These are phyloP conservation scores for Aphidius colemani DNA, from an alignment of 2,888 invertebrate species.

Conservation along the genomic window DNA sequence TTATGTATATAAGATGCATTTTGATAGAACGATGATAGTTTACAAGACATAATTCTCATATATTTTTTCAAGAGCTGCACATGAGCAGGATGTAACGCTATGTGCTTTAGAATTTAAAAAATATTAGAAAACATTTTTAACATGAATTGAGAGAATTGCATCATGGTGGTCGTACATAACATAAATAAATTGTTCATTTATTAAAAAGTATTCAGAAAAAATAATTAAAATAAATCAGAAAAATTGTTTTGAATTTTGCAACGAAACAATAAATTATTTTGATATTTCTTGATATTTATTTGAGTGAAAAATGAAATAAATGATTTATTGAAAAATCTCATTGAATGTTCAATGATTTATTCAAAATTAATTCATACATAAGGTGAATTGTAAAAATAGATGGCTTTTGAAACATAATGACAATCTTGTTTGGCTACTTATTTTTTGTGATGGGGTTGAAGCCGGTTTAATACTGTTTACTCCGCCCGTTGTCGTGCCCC, in stretches of 20 bases:
- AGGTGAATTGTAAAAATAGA: no score
- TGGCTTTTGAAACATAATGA: no score
- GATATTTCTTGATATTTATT: no score
- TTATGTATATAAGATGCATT: not conserved
- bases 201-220: not conserved
- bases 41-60: conserved; percentile 1
- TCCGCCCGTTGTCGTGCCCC: conserved; percentile 30
- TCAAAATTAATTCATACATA: no score
- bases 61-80: not conserved
- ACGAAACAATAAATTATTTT: no score
- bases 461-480: conserved; percentile 31
- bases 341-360: no score
- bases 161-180: conserved; percentile 10
- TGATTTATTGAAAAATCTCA: no score
- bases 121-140: not conserved
- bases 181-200: conserved; percentile 1
- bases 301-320: no score
- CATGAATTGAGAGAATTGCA: conserved; percentile 11
- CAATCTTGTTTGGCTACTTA: no score
- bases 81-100: conserved; percentile 27
- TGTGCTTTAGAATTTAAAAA: conserved; percentile 17
- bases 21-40: conserved; percentile 13
- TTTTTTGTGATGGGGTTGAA: conserved; percentile 1
- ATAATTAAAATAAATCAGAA: not conserved
- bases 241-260: not conserved